Evolutionary conservation across 2,888 invertebrate species (phyloP), one percentile per base, ranked within the genome.

Genomic region (Bombyx huttoni): DNA sequence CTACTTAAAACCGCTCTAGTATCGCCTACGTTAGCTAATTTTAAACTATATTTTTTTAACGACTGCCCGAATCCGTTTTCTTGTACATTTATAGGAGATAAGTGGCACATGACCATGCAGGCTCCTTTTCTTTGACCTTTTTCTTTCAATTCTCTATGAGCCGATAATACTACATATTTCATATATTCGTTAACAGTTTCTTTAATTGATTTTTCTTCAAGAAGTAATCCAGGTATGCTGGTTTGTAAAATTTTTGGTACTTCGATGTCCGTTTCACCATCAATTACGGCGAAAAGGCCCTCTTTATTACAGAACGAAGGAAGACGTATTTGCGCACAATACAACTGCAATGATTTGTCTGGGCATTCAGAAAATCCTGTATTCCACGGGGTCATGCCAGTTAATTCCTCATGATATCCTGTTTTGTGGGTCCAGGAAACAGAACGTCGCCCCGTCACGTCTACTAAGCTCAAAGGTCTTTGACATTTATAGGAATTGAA

Each of bases 351-450:
- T 52, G 90, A 90, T 58, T 90, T 91, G 40, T 95, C 95, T 0
- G 95, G 92, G 10, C 95, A 94, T 84, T 96, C 96, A 0, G 96
- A 94, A 77, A 96, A 96, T 0, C 96, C 96, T 35, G 95, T 90
- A 49, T 90, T 90, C 96, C 96, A 96, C 5, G 94, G 93, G 8
- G 91, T 93, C 8, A 67, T 60, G 3, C 90, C 88, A 54, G 75
- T 84, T 54, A 91, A 75, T 61, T 92, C 92, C 54, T 87, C 84
- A 51, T 89, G 90, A 59, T 91, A 85, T 48, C 78, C 81, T 63
- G 70, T 81, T 67, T 82, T 87, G 64, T 86, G 85, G 12, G 78
- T 71, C 75, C 79, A 91, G 0, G 94, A 93, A 52, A 94, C 68
- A 54, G 92, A 91, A 76, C 94, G 94, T 65, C 93, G 92, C 12